These are phyloP conservation scores for Pangasianodon hypophthalmus DNA, from an alignment of 2,113 vertebrate genomes.

Conservation along the genomic window DNA sequence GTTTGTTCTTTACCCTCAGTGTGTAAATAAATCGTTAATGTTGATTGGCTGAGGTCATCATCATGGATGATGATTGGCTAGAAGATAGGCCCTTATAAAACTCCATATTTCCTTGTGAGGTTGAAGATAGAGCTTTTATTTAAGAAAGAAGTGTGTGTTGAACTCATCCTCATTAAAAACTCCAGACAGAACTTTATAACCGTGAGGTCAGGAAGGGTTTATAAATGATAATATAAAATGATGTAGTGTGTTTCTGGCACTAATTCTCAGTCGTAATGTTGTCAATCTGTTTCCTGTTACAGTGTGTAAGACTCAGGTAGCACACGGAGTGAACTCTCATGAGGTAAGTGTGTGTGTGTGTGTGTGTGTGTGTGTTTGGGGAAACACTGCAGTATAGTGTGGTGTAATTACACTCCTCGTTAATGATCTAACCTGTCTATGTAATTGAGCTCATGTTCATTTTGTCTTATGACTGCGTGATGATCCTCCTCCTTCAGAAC, in stretches of 20 bases:
- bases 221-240: not conserved
- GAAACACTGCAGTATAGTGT: constrained; percentile 2
- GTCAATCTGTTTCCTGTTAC: constrained; percentile 50
- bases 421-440: constrained; percentile 3
- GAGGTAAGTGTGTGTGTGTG: constrained; percentile 74
- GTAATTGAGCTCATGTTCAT: constrained; percentile 4
- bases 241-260: not conserved
- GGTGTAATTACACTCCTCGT: not conserved
- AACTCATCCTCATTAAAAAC: too few species aligned
- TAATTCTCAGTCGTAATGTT: too few species aligned
- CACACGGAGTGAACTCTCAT: constrained; percentile 86
- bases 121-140: too few species aligned
- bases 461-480: not conserved
- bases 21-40: too few species aligned
- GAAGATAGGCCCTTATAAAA: not conserved
- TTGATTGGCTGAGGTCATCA: too few species aligned
- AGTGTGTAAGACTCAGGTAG: constrained; percentile 90
- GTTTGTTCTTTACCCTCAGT: too few species aligned
- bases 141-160: too few species aligned
- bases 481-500: constrained; percentile 7
- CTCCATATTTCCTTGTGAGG: too few species aligned
- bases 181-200: not conserved
- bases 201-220: not conserved
- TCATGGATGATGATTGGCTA: not conserved
- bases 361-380: not conserved